Base-by-base conservation (phyloP, 2,888 invertebrate species). In the Hirtodrosophila cameraria region DNA sequence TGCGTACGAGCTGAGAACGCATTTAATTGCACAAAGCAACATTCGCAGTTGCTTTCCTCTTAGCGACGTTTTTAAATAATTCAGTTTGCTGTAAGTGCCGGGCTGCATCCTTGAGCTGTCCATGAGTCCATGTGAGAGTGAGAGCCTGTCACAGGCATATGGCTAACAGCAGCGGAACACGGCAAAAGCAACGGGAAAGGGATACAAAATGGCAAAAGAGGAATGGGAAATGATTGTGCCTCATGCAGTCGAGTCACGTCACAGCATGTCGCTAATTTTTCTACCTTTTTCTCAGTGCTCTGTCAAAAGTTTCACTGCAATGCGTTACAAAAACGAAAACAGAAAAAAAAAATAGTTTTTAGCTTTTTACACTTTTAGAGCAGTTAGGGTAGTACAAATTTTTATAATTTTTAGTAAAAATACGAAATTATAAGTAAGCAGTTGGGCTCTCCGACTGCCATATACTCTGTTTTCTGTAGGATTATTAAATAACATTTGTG, bases 1-100 rank as follows among this genome's bases (percentile, higher is more conserved):
- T 83, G 83, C 88, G 83, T 86, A 67, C 53, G 66, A 69, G 66
- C 63, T 55, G 68, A 64, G 65, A 72, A 70, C 69, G 72, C 80
- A 84, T 87, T 88, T 84, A 84, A 84, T 84, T 84, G 83, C 87
- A 84, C 68, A 82, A 76, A 82, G 87, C 68, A 66, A 59, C 61
- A 64, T 66, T 80, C 39, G 61, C 63, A 75, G 63, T 71, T 63
- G 63, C 71, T 20, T 49, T 36, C 53, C 87, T 87, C 76, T 80
- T 79, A 79, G 86, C 57, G 75, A 65, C 76, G n/a, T 64, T 82
- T 82, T 85, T 80, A 82, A 80, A 80, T 80, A 87, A 80, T 80
- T 80, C 75, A 80, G 87, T 80, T 86, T 65, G 68, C 41, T 35
- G 41, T 73, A 62, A 73, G 68, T 73, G 73, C 46, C 53, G 49